phyloP scores from a whole-genome alignment of 2,113 vertebrate genomes.

The Hucho hucho region DNA sequence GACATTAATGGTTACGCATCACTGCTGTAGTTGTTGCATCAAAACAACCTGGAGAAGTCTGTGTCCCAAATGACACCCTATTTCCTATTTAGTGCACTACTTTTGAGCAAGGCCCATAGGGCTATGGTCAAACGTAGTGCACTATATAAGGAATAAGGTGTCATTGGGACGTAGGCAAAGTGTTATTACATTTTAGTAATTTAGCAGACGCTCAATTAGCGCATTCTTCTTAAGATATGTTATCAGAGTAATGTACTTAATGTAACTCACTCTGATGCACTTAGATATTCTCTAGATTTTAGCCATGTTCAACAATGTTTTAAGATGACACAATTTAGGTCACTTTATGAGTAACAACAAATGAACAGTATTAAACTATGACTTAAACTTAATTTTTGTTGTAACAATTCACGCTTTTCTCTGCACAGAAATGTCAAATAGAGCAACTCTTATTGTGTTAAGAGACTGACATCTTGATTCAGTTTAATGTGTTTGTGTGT shows the following conservation, averaged over 20 bases:
- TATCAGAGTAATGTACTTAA: no score
- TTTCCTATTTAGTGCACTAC: no score
- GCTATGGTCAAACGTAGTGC: no score
- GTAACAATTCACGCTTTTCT: slow-evolving; percentile 5
- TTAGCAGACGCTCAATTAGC: no score
- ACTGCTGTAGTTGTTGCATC: not conserved
- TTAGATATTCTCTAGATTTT: not conserved
- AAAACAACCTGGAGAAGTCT: no score
- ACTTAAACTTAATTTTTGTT: not conserved
- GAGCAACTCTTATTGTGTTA: not conserved
- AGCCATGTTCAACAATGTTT: slow-evolving; percentile 14
- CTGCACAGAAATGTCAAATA: not conserved
- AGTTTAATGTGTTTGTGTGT: not conserved
- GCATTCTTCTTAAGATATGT: no score
- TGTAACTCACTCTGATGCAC: no score
- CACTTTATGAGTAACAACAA: not conserved
- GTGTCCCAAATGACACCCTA: no score
- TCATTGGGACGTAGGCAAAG: no score
- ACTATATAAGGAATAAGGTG: no score
- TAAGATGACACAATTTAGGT: not conserved
- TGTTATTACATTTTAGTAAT: no score
- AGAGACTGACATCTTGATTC: not conserved
- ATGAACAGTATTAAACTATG: slow-evolving; percentile 11
- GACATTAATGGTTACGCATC: not conserved
- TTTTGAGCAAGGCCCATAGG: no score